Evolutionary conservation across 2,888 invertebrate genomes (phyloP).

Genomic region (Thymelicus lineola): DNA sequence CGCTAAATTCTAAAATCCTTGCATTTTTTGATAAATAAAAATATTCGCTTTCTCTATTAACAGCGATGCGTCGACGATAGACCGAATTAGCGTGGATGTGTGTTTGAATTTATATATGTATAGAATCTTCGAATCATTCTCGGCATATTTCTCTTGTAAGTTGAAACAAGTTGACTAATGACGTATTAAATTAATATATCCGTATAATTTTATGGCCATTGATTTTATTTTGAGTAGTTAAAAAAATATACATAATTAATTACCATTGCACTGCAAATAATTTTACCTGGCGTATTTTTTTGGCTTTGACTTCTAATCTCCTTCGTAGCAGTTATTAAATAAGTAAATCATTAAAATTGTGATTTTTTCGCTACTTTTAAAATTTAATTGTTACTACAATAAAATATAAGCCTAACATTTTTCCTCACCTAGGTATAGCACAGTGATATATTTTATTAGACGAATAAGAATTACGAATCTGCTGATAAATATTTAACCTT

Average conservation of each 20-base stretch:
- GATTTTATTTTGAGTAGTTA: not conserved
- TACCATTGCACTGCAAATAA: too few relatives aligned
- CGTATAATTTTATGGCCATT: conserved; percentile 15
- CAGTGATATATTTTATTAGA: not conserved
- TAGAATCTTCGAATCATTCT: conserved; percentile 21
- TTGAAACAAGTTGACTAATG: conserved; percentile 5
- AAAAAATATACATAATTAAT: too few relatives aligned
- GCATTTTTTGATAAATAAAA: conserved; percentile 7
- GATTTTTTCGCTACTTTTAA: too few relatives aligned
- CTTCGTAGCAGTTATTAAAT: too few relatives aligned
- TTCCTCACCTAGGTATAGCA: not conserved
- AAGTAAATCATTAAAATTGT: too few relatives aligned
- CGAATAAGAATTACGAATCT: not conserved
- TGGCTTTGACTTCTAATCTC: too few relatives aligned
- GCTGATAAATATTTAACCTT: conserved; percentile 21
- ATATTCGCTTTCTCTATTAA: conserved; percentile 14
- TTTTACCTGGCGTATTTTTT: too few relatives aligned
- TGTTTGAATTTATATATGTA: conserved; percentile 23
- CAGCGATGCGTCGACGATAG: conserved; percentile 25
- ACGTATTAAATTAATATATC: not conserved
- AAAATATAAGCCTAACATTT: not conserved
- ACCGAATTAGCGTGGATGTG: conserved; percentile 32
- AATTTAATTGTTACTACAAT: too few relatives aligned
- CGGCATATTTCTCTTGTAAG: conserved; percentile 21
- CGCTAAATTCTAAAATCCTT: too few relatives aligned